A percentile compares a stretch with the other conserved stretches of the same genome.
phyloP scores from a whole-genome alignment of 2,113 vertebrate species.

The Salvelinus sp. region DNA sequence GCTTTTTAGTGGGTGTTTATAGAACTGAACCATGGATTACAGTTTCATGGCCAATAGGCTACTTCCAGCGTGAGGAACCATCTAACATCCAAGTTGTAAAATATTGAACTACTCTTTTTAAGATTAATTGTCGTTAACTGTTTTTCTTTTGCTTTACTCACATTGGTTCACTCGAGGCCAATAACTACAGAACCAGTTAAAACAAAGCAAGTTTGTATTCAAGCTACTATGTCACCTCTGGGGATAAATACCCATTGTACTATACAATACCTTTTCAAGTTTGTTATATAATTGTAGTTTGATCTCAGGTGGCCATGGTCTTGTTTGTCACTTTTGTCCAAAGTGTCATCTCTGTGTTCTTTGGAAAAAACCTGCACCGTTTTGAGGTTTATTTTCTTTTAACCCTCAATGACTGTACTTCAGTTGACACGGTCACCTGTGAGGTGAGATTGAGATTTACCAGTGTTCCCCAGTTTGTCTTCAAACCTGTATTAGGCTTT shows the following conservation, averaged over 20 bases:
- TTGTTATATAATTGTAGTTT: slow-evolving; percentile 9
- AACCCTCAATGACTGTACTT: slow-evolving; percentile 15
- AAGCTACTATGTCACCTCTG: slow-evolving; percentile 7
- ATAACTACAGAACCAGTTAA: slow-evolving; percentile 4
- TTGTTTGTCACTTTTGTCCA: not conserved
- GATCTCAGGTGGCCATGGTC: slow-evolving; percentile 72
- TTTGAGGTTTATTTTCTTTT: slow-evolving; percentile 31
- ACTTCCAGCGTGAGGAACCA: too few relatives aligned
- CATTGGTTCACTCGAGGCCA: not conserved
- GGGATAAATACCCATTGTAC: slow-evolving; percentile 31
- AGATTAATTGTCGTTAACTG: slow-evolving; percentile 12
- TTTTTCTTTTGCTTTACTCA: slow-evolving; percentile 13
- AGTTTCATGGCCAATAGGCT: too few relatives aligned
- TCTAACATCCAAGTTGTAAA: too few relatives aligned
- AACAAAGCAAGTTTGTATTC: not conserved
- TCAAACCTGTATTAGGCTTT: slow-evolving; percentile 71
- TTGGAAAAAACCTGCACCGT: slow-evolving; percentile 20
- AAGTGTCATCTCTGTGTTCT: not conserved
- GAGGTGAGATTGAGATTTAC: slow-evolving; percentile 62
- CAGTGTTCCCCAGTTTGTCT: slow-evolving; percentile 70
- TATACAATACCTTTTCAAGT: slow-evolving; percentile 20
- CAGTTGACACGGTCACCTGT: slow-evolving; percentile 50
- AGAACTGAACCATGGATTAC: too few relatives aligned
- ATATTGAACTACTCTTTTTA: not conserved
- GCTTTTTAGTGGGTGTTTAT: too few relatives aligned